Evolutionary conservation across 2,797 vertebrate species (phyloP).

Genomic region (Loriculus beryllinus): DNA sequence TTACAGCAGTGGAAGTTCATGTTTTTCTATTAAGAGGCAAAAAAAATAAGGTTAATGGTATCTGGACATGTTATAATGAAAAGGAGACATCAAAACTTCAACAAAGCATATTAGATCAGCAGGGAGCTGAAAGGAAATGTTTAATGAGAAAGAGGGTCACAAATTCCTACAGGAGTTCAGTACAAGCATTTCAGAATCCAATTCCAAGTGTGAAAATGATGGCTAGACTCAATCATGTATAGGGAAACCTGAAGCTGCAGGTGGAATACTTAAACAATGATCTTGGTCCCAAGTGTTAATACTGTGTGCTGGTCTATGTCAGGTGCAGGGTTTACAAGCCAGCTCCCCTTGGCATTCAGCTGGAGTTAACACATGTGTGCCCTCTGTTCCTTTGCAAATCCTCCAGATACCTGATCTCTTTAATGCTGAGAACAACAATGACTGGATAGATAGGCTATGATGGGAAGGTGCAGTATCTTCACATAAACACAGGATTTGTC

Average conservation of each 20-base stretch:
- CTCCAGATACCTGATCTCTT: background rate
- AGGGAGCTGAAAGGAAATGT: background rate
- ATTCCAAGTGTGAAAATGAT: background rate
- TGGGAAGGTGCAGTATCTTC: background rate
- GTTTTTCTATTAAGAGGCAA: background rate
- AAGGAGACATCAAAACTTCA: background rate
- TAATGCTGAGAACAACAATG: background rate
- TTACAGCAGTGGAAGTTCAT: background rate
- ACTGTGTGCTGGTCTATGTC: background rate
- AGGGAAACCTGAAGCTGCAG: background rate
- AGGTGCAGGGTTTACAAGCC: background rate
- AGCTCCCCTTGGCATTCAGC: background rate
- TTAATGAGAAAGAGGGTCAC: background rate
- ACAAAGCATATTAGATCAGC: background rate
- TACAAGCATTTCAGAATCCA: background rate
- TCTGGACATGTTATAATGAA: background rate
- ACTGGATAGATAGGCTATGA: background rate
- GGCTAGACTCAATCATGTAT: background rate
- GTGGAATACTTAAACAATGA: background rate
- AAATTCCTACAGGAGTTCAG: background rate
- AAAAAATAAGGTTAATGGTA: background rate
- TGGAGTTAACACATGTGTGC: background rate
- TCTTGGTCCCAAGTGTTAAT: background rate
- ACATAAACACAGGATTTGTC: background rate
- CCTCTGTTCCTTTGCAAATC: conserved; percentile 10